phyloP scores from a whole-genome alignment of 1,140 invertebrate species.

The Hirudo medicinalis region DNA sequence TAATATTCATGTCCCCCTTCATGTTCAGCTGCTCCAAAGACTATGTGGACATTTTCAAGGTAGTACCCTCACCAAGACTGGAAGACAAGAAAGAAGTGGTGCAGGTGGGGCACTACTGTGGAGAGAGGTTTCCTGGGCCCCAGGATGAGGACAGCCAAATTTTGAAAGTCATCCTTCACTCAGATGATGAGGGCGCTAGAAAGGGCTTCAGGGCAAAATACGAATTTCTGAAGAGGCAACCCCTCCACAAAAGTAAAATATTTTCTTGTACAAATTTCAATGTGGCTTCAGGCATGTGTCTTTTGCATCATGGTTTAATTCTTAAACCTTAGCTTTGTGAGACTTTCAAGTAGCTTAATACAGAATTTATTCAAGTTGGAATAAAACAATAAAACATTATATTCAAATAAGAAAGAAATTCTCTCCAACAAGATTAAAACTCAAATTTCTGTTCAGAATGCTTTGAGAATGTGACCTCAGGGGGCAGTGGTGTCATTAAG shows the following conservation, averaged over 20 bases:
- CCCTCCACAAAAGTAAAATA: slow-evolving; percentile 57
- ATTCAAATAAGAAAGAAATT: neutral
- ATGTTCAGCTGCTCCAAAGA: slow-evolving; percentile 60
- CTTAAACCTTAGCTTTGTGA: no score
- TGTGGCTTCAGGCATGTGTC: no score
- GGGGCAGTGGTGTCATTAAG: slow-evolving; percentile 20
- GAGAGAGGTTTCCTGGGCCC: slow-evolving; percentile 68
- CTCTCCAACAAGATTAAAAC: neutral
- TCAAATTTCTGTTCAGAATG: neutral
- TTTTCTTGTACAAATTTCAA: no score
- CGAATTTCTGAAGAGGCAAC: slow-evolving; percentile 69
- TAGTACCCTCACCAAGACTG: slow-evolving; percentile 31
- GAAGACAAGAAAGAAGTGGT: neutral
- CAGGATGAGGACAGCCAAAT: slow-evolving; percentile 67
- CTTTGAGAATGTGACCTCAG: slow-evolving; percentile 7
- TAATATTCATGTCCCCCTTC: neutral
- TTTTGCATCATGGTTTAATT: no score
- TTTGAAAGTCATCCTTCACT: slow-evolving; percentile 67
- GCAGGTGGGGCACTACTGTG: slow-evolving; percentile 69
- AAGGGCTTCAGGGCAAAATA: slow-evolving; percentile 81
- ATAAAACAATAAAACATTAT: no score
- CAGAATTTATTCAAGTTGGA: no score
- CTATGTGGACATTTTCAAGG: slow-evolving; percentile 77
- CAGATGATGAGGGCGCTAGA: slow-evolving; percentile 60
- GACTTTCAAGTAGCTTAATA: no score